Conservation (phyloP, 2,888 invertebrate species). For the Tachystola acroxantha region DNA sequence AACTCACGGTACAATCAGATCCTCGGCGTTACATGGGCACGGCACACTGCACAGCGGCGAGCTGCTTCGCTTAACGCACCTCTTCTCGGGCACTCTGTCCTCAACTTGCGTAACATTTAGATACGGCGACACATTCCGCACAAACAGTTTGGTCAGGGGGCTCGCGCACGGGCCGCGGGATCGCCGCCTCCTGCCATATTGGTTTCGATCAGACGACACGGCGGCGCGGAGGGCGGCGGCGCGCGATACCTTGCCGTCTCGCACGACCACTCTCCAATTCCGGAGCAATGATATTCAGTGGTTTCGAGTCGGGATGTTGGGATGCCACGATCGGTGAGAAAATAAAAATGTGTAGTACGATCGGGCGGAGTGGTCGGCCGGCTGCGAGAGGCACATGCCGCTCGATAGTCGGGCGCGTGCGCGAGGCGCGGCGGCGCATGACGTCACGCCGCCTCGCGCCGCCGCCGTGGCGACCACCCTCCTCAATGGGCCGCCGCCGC, state of each 20-base stretch:
- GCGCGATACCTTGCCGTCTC: slow-evolving; percentile 19
- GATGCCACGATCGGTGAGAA: slow-evolving; percentile 55
- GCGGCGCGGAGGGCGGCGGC: slow-evolving; percentile 28
- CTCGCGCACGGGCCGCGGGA: slow-evolving; percentile 42
- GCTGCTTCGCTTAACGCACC: slow-evolving; percentile 48
- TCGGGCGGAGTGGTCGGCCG: slow-evolving; percentile 66
- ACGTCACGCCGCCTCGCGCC: slow-evolving; percentile 58
- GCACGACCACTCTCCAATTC: slow-evolving; percentile 16
- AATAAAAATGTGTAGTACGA: slow-evolving; percentile 65
- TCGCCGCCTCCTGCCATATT: slow-evolving; percentile 60
- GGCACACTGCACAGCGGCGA: slow-evolving; percentile 38
- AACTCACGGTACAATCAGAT: slow-evolving; percentile 52
- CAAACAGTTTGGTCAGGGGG: slow-evolving; percentile 42
- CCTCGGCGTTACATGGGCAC: slow-evolving; percentile 56
- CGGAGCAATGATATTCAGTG: slow-evolving; percentile 12
- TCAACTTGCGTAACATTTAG: slow-evolving; percentile 74
- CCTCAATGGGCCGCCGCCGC: slow-evolving; percentile 3
- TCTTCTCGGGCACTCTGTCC: slow-evolving; percentile 49
- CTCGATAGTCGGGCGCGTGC: slow-evolving; percentile 73
- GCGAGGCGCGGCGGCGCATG: slow-evolving; percentile 52
- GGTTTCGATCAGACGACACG: slow-evolving; percentile 35
- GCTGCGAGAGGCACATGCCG: slow-evolving; percentile 70
- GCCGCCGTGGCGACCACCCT: slow-evolving; percentile 38
- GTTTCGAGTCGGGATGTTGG: slow-evolving; percentile 39
- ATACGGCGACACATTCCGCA: slow-evolving; percentile 58